Evolutionary conservation across 2,113 vertebrate species (phyloP).

Genomic region (Aptenodytes forsteri): DNA sequence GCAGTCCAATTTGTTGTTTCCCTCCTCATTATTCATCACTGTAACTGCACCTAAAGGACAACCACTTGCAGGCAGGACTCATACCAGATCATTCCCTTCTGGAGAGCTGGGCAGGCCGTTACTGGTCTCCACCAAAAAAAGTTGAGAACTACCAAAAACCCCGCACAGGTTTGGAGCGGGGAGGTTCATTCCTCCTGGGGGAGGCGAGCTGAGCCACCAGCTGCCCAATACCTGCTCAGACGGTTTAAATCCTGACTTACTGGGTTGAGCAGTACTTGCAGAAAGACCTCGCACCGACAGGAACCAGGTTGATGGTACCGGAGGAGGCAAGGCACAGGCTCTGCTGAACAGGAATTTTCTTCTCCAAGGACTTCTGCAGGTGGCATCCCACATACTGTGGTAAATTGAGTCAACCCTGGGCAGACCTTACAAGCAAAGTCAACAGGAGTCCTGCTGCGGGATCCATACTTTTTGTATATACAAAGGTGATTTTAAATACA

Average conservation of each 20-base stretch:
- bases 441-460: neutral
- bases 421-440: neutral
- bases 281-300: neutral
- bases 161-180: neutral
- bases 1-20: neutral
- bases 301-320: neutral
- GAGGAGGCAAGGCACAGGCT: neutral
- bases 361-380: neutral
- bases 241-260: neutral
- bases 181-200: neutral
- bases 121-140: neutral
- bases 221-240: neutral
- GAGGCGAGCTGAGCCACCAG: neutral
- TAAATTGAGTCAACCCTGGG: neutral
- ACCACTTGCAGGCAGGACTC: neutral
- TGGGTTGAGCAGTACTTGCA: neutral
- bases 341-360: neutral
- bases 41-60: neutral
- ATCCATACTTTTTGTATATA: neutral
- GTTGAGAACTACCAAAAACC: neutral
- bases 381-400: neutral
- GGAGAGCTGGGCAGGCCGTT: neutral
- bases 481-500: neutral
- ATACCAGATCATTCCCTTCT: neutral
- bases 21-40: neutral